Conservation (phyloP, 1,140 invertebrate species). For the Steinernema feltiae region DNA sequence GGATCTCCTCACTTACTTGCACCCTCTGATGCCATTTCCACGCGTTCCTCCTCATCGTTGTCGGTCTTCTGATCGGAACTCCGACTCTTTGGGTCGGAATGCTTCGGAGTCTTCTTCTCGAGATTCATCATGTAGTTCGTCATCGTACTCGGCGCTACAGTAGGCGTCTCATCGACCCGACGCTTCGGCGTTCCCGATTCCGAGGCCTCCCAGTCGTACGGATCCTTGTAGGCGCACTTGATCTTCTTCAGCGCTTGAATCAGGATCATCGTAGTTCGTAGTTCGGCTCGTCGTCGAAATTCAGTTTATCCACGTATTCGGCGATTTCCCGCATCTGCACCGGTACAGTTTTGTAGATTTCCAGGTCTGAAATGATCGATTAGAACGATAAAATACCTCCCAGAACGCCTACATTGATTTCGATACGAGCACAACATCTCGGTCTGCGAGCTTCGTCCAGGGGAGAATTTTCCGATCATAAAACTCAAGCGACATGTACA, state of each 20-base stretch:
- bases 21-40: no score
- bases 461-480: background rate
- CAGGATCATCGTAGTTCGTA: background rate
- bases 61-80: no score
- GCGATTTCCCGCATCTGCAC: background rate
- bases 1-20: no score
- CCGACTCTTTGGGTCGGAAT: no score
- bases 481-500: background rate
- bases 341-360: background rate
- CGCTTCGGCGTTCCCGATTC: background rate
- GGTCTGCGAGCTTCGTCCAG: background rate
- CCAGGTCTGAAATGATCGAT: background rate
- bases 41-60: no score
- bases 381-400: background rate
- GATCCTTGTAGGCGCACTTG: background rate
- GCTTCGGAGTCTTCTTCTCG: no score
- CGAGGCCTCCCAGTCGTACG: background rate
- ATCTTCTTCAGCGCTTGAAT: background rate
- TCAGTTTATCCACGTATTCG: background rate
- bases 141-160: no score
- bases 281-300: background rate
- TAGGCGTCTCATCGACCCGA: no score
- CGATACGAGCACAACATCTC: background rate
- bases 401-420: background rate
- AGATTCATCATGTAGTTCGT: no score